Percentiles rank a stretch among this genome's conserved stretches.
Evolutionary conservation across 2,113 vertebrate species (phyloP).

Genomic region (Hirundichthys speculiger): DNA sequence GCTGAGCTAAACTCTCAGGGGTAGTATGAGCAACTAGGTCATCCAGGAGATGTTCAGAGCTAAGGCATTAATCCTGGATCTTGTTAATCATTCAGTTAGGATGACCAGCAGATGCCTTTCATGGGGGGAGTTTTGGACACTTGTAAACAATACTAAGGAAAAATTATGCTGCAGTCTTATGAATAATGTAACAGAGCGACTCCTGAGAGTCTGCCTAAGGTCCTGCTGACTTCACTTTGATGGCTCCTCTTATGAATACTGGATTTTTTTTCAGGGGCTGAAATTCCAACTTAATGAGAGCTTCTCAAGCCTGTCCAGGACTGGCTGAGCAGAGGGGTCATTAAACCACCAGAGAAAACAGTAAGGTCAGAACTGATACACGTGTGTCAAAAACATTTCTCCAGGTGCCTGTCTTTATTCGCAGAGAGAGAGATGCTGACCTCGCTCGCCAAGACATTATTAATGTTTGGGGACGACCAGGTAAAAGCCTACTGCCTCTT

Average conservation of each 20-base stretch:
- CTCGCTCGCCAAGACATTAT: not conserved
- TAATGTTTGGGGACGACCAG: not conserved
- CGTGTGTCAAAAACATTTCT: not conserved
- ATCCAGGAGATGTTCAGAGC: too few relatives aligned
- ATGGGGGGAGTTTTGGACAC: too few relatives aligned
- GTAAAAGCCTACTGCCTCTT: conserved; percentile 2
- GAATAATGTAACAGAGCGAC: conserved; percentile 7
- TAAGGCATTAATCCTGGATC: too few relatives aligned
- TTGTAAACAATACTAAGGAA: conserved; percentile 51
- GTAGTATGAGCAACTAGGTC: too few relatives aligned
- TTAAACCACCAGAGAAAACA: not conserved
- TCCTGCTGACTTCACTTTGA: conserved; percentile 1
- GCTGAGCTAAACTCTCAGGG: too few relatives aligned
- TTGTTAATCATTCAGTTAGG: too few relatives aligned
- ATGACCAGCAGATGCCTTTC: too few relatives aligned
- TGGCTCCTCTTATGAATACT: conserved; percentile 31
- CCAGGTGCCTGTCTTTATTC: not conserved
- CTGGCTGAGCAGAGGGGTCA: conserved; percentile 8
- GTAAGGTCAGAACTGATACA: conserved; percentile 15
- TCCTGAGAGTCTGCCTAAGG: conserved; percentile 15
- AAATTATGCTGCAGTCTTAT: conserved; percentile 46
- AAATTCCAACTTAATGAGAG: conserved; percentile 22
- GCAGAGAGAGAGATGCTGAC: not conserved
- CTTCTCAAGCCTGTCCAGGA: conserved; percentile 6
- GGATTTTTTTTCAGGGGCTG: conserved; percentile 45